Conservation (phyloP, 2,797 vertebrate genomes). For the Ctenosaura bakeri region DNA sequence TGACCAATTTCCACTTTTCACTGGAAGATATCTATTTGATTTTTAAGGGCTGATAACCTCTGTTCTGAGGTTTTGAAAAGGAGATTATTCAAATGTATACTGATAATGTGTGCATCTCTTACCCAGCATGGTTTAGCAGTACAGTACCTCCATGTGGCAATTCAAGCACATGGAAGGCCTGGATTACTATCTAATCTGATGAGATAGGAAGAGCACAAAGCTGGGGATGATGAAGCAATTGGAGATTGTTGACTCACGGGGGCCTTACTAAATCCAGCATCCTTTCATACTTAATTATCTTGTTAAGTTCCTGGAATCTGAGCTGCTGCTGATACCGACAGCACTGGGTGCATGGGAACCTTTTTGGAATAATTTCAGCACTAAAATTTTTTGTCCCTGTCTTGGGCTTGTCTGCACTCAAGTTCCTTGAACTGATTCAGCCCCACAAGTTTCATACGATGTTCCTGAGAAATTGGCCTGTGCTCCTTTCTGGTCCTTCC, state of each 20-base stretch:
- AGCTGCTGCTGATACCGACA: constrained; percentile 67
- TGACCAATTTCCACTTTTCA: constrained; percentile 71
- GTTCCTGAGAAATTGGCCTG: constrained; percentile 7
- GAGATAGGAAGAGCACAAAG: constrained; percentile 76
- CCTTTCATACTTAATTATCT: constrained; percentile 81
- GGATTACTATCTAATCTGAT: constrained; percentile 80
- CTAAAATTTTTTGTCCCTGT: constrained; percentile 43
- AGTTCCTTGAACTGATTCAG: neutral
- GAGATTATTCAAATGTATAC: constrained; percentile 76
- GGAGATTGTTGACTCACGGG: constrained; percentile 76
- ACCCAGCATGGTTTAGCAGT: constrained; percentile 66
- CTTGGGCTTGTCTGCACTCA: neutral
- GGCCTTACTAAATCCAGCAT: constrained; percentile 77
- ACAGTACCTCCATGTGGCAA: constrained; percentile 72
- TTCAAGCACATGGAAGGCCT: constrained; percentile 67
- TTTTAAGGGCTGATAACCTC: constrained; percentile 69
- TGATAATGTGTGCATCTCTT: constrained; percentile 48
- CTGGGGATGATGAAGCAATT: constrained; percentile 76
- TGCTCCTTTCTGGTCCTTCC: neutral
- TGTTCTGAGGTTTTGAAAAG: constrained; percentile 71
- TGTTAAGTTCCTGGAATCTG: constrained; percentile 72
- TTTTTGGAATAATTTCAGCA: constrained; percentile 64
- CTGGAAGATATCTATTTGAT: constrained; percentile 76
- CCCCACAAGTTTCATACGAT: neutral
- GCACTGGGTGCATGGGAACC: neutral